Evolutionary conservation across 2,113 vertebrate genomes (phyloP).

Genomic region (Melanerpes aurifrons): DNA sequence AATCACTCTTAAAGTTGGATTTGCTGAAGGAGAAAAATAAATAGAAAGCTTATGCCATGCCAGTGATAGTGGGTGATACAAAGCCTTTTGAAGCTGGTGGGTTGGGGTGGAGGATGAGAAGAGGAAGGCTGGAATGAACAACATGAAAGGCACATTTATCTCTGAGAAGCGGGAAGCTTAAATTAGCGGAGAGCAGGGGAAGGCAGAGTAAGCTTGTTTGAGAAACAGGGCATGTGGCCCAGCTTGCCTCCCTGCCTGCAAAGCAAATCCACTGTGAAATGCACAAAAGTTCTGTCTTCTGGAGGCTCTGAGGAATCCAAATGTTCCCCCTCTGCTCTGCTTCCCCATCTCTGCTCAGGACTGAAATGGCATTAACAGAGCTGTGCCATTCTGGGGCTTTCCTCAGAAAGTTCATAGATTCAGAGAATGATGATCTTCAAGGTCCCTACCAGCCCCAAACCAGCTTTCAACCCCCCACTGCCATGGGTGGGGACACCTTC

Average conservation of each 20-base stretch:
- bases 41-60: not conserved
- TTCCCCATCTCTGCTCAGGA: not conserved
- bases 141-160: conserved; percentile 26
- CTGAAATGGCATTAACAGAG: not conserved
- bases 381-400: accelerated
- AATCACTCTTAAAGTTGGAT: conserved; percentile 20
- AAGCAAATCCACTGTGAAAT: conserved; percentile 33
- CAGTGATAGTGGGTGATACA: not conserved
- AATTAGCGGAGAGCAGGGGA: not conserved
- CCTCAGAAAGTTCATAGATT: not conserved
- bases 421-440: too few species aligned
- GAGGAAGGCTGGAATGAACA: not conserved
- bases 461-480: too few species aligned
- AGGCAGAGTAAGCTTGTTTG: not conserved
- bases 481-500: too few species aligned
- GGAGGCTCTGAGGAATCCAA: not conserved
- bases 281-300: not conserved
- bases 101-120: not conserved
- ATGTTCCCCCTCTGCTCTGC: not conserved
- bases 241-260: not conserved
- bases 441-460: too few species aligned
- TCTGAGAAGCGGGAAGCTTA: conserved; percentile 40
- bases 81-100: not conserved
- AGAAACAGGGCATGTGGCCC: not conserved
- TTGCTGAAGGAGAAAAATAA: not conserved